Base-by-base conservation (phyloP, 2,888 invertebrate genomes). In the Ecliptopera silaceata region DNA sequence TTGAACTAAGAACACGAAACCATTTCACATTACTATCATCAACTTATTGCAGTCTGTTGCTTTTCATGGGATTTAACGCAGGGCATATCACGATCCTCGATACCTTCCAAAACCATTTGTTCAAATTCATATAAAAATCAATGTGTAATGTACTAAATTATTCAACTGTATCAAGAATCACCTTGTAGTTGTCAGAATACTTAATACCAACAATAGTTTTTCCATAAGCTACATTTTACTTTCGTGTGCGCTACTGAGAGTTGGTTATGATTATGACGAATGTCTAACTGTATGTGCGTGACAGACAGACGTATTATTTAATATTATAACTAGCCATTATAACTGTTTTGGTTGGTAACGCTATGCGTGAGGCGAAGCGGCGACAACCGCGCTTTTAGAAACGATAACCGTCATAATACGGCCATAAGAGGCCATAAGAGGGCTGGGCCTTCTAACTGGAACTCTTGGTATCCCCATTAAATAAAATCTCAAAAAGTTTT, bases 271-370 rank as follows among this genome's bases (percentile, higher is more conserved):
- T 66, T 65, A 70, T 72, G 68, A 69, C 72, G 70, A 77, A 76
- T 69, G 68, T 68, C 63, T 71, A 70, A 70, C 68, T 66, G 61
- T 45, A 31, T 56, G 72, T 74, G 73, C 74, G 80, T 80, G 80
- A 66, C 72, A 69, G 64, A 68, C 65, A 66, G 71, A 72, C 77
- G 72, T 77, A 72, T 72, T 70, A 71, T 72, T 74, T 74, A 76
- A 74, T 76, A 75, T 71, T 73, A 72, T 62, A 66, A 53, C 72
- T 61, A 66, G 56, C 59, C 56, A 65, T 66, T 66, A 69, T 69
- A 66, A 71, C 64, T 63, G 66, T 56, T 67, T 65, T 46, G 64
- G 60, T 60, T 59, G 20, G 59, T 61, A 61, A 56, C 54, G 56
- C 49, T 43, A 54, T 59, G 68, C 64, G 49, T 49, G 51, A 29